phyloP scores from a whole-genome alignment of 2,797 vertebrate genomes.

The Hypotaenidia okinawae region DNA sequence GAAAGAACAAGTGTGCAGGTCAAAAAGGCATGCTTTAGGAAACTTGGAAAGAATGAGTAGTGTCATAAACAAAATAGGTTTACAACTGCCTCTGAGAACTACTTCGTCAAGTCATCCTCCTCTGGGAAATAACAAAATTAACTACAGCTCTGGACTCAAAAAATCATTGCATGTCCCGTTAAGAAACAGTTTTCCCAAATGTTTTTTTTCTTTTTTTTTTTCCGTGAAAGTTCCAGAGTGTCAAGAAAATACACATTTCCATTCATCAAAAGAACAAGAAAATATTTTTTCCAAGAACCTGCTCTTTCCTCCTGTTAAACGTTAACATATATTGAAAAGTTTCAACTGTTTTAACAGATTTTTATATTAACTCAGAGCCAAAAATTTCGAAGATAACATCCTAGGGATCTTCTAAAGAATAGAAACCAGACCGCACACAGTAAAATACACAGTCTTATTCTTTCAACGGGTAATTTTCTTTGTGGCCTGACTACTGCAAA shows the following conservation, averaged over 20 bases:
- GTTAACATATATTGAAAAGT: neutral
- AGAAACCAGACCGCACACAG: neutral
- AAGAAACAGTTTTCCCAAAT: slow-evolving; percentile 11
- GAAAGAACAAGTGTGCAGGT: slow-evolving; percentile 41
- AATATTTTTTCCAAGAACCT: neutral
- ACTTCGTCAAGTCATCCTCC: slow-evolving; percentile 49
- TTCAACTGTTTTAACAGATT: neutral
- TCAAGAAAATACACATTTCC: slow-evolving; percentile 26
- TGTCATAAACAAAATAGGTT: slow-evolving; percentile 62
- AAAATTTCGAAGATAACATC: neutral
- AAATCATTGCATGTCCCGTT: neutral
- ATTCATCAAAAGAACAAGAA: slow-evolving; percentile 28
- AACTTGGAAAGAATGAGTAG: slow-evolving; percentile 52
- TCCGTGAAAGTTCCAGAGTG: neutral
- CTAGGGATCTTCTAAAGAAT: neutral
- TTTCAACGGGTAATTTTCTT: slow-evolving; percentile 19
- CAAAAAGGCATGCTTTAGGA: slow-evolving; percentile 46
- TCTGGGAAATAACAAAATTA: slow-evolving; percentile 57
- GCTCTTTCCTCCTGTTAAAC: neutral
- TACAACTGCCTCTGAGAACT: slow-evolving; percentile 51
- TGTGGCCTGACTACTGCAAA: neutral
- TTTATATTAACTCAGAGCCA: neutral
- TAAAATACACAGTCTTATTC: neutral
- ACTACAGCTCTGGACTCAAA: slow-evolving; percentile 42
- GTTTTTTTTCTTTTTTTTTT: neutral